Conservation (phyloP, 1,140 invertebrate species). For the Gyrodactylus salaris region DNA sequence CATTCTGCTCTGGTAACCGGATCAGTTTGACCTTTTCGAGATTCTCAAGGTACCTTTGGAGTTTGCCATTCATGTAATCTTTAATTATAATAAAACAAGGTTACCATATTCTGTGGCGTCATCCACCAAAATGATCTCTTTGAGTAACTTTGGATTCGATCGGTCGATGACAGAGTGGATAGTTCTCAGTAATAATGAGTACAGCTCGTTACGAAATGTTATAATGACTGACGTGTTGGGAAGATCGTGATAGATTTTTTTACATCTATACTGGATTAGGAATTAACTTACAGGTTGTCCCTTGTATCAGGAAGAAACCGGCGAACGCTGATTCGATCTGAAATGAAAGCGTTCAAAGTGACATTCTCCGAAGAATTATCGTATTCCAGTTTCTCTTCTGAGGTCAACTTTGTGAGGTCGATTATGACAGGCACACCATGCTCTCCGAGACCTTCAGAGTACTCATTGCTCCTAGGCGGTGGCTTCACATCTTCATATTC, state of each 20-base stretch:
- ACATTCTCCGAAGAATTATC: slow-evolving; percentile 2
- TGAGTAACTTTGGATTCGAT: slow-evolving; percentile 35
- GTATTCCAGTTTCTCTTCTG: slow-evolving; percentile 4
- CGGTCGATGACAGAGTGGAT: slow-evolving; percentile 50
- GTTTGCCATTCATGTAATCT: slow-evolving; percentile 7
- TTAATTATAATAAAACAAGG: neutral
- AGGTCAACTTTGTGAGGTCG: neutral
- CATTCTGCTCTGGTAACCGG: slow-evolving; percentile 39
- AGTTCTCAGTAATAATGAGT: slow-evolving; percentile 40
- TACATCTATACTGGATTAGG: no score
- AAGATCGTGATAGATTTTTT: slow-evolving; percentile 16
- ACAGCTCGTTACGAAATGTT: slow-evolving; percentile 52
- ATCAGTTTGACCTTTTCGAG: slow-evolving; percentile 13
- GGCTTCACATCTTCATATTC: no score
- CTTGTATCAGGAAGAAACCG: neutral
- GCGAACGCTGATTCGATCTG: slow-evolving; percentile 5
- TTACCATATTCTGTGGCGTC: slow-evolving; percentile 23
- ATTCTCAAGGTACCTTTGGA: slow-evolving; percentile 4
- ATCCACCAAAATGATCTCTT: slow-evolving; percentile 49
- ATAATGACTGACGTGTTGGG: slow-evolving; percentile 37
- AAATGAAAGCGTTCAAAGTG: neutral
- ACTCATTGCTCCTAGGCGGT: neutral
- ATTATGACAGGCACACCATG: neutral
- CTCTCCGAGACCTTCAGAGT: neutral
- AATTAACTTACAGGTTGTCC: no score